Conservation (phyloP, 2,113 vertebrate genomes). For the Daubentonia madagascariensis region DNA sequence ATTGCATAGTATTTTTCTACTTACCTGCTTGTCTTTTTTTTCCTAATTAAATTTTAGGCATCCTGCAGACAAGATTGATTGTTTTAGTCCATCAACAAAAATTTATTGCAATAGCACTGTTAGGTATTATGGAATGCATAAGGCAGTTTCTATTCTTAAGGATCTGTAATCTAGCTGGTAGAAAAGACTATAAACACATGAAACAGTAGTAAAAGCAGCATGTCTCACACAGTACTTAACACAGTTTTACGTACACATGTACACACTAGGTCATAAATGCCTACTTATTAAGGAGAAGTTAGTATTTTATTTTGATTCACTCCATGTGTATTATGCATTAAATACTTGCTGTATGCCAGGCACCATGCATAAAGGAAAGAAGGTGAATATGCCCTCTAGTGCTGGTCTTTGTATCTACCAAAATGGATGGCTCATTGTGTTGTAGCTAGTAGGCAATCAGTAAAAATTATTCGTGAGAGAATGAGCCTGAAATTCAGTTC, state of each 20-base stretch:
- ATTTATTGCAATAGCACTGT: background rate
- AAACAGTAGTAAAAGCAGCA: background rate
- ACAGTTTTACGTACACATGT: background rate
- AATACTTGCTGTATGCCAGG: background rate
- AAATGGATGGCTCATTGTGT: background rate
- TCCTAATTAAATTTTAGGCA: slow-evolving; percentile 9
- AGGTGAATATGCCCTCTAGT: slow-evolving; percentile 2
- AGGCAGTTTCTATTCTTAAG: background rate
- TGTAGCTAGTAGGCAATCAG: background rate
- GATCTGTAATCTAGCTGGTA: background rate
- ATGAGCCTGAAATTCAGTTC: background rate
- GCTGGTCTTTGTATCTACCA: background rate
- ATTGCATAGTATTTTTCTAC: background rate
- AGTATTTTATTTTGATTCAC: background rate
- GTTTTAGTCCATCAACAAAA: background rate
- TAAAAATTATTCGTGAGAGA: slow-evolving; percentile 18
- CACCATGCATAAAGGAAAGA: background rate
- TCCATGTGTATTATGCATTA: background rate
- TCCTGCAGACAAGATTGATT: background rate
- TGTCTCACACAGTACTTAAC: background rate
- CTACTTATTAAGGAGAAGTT: background rate
- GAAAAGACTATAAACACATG: background rate
- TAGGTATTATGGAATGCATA: background rate
- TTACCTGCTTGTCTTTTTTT: background rate
- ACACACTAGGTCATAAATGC: background rate